These are phyloP conservation scores for Setophaga petechia DNA, from an alignment of 2,113 vertebrate species.

Conservation along the genomic window DNA sequence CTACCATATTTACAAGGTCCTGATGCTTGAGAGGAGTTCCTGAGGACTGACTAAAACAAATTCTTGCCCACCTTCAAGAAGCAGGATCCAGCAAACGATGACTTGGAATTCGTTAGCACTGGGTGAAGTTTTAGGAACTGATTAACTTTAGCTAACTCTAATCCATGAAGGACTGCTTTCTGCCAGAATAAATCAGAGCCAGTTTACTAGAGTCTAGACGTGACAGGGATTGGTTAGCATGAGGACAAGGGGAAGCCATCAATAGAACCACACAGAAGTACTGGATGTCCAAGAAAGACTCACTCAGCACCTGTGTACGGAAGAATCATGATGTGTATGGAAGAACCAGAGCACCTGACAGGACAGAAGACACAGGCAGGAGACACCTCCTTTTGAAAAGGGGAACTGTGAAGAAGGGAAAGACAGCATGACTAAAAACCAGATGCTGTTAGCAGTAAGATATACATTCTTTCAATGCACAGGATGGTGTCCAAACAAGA, in stretches of 20 bases:
- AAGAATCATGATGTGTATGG: accelerated
- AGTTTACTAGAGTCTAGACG: background rate
- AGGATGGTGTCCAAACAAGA: background rate
- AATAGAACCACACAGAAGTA: background rate
- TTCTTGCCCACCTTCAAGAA: background rate
- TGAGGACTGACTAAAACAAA: background rate
- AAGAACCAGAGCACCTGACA: background rate
- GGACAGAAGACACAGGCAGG: background rate
- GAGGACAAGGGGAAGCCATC: background rate
- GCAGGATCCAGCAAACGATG: background rate
- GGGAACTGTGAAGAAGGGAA: background rate
- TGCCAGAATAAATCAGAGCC: background rate
- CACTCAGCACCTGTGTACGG: background rate
- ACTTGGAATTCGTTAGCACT: background rate
- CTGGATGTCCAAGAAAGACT: background rate
- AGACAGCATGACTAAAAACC: background rate
- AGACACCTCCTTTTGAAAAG: background rate
- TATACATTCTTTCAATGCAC: background rate
- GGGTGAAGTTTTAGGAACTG: background rate
- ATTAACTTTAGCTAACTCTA: background rate
- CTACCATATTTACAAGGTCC: background rate
- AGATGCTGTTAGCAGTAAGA: background rate
- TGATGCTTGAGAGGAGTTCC: background rate
- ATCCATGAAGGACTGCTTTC: background rate
- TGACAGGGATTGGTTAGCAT: background rate